Evolutionary conservation across 2,888 invertebrate species (phyloP), one percentile per base, ranked within the genome.

Genomic region (Dryocosmus kuriphilus): DNA sequence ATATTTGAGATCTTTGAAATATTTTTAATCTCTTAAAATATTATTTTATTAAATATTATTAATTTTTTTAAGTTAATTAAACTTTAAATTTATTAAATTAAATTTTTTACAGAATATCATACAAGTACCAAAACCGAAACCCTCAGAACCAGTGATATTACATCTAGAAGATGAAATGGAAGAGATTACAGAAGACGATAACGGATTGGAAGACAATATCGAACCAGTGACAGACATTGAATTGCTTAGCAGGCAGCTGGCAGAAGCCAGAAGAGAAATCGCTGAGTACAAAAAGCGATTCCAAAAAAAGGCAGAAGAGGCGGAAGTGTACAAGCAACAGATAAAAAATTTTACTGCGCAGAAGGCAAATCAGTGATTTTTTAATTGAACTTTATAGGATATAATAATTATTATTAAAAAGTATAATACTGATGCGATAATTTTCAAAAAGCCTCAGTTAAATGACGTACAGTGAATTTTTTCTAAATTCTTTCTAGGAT

Each of bases 181-280:
- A 80, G 88, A 92, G 79, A 89, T 92, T 67, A 88, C 86, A 55
- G 92, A 93, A 79, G 92, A 93, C 83, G 93, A 92, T 88, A 92
- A 93, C 85, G 90, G 92, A 85, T 90, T 92, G 89, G 91, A 92
- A 83, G 87, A 87, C 83, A 92, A 90, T 88, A 27, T 75, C 22
- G 82, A 84, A 85, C 51, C 71, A 32, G 46, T 51, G 46, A 86
- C 87, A 79, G 91, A 92, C 63, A 86, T 92, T 41, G 92, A 87
- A 7, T 83, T 89, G 51, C 83, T 92, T 1, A 91, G 89, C 84
- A 87, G 87, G 80, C 90, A 92, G 83, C 88, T 92, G 67, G 89
- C 88, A 16, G 90, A 91, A 80, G 91, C 91, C 4, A 86, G 88
- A 81, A 86, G 88, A 80, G 88, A 91, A 84, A 62, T 71, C 27